Percentiles rank a stretch among this genome's conserved stretches.
phyloP scores from a whole-genome alignment of 2,113 vertebrate genomes.

The Thamnophis sirtalis region DNA sequence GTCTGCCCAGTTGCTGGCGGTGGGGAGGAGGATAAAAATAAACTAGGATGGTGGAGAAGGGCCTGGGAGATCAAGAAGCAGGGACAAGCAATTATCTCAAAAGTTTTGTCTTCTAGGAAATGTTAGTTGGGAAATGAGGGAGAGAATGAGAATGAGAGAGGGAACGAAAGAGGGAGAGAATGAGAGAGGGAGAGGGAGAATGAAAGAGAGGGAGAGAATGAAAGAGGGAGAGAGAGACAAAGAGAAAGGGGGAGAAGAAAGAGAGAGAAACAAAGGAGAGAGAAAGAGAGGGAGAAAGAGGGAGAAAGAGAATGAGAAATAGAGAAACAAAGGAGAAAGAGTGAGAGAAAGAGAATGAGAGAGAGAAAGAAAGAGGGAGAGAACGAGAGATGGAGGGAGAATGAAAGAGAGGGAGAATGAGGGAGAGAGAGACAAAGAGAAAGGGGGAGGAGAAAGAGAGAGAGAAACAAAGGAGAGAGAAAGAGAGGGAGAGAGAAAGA shows the following conservation, averaged over 20 bases:
- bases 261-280: too few species aligned
- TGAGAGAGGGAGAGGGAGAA: too few species aligned
- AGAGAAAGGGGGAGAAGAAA: too few species aligned
- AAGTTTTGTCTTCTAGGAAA: neutral
- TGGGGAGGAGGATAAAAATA: neutral
- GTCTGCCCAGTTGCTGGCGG: neutral
- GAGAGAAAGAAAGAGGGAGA: neutral
- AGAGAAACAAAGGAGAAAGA: too few species aligned
- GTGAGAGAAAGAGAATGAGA: accelerated
- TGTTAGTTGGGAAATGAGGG: neutral
- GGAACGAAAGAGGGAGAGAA: too few species aligned
- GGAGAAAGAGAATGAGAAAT: too few species aligned
- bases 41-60: neutral
- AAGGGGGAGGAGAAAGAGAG: too few species aligned
- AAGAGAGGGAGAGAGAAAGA: neutral
- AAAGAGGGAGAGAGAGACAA: accelerated
- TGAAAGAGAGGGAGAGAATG: too few species aligned
- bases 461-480: too few species aligned
- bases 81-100: neutral
- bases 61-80: neutral
- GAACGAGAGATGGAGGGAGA: neutral
- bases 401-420: too few species aligned
- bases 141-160: too few species aligned
- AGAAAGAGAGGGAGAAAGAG: neutral
- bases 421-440: too few species aligned